Conservation (phyloP, 37 sponge, comb jelly and placozoan genomes). For the Sycon ciliatum region DNA sequence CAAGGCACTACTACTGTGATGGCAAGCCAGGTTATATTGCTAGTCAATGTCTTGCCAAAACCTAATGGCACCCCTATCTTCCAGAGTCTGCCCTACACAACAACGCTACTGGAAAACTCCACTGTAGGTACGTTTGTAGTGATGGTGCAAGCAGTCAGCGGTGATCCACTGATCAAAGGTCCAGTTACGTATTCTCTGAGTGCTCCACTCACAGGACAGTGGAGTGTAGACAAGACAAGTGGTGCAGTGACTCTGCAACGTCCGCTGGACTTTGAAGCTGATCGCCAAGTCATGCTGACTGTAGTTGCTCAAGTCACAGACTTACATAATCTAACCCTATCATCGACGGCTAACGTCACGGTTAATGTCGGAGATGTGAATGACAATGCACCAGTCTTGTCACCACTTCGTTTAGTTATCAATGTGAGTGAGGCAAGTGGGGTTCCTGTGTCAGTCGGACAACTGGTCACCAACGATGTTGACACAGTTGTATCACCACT, state of each 20-base stretch:
- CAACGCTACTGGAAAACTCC: neutral
- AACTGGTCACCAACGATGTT: too few relatives aligned
- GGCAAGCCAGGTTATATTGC: neutral
- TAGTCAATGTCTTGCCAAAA: neutral
- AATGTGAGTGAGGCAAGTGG: too few relatives aligned
- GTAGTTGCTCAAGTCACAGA: neutral
- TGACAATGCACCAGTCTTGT: too few relatives aligned
- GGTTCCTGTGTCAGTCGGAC: too few relatives aligned
- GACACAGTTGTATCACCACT: too few relatives aligned
- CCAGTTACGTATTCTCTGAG: constrained; percentile 5
- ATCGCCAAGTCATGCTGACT: neutral
- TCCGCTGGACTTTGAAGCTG: too few relatives aligned
- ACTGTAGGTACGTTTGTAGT: neutral
- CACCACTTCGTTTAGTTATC: too few relatives aligned
- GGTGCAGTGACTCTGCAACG: too few relatives aligned
- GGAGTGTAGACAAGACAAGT: neutral
- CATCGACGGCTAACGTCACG: neutral
- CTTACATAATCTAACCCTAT: neutral
- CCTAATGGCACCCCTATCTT: neutral
- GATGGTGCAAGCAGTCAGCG: neutral
- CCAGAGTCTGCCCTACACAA: neutral
- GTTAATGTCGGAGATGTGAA: constrained; percentile 41
- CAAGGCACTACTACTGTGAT: neutral
- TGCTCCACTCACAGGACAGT: neutral
- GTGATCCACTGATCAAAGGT: neutral